A percentile compares a stretch with the other conserved stretches of the same genome.
These are phyloP conservation scores for Ptiloglossa arizonensis DNA, from an alignment of 1,140 invertebrate species.

Conservation along the genomic window DNA sequence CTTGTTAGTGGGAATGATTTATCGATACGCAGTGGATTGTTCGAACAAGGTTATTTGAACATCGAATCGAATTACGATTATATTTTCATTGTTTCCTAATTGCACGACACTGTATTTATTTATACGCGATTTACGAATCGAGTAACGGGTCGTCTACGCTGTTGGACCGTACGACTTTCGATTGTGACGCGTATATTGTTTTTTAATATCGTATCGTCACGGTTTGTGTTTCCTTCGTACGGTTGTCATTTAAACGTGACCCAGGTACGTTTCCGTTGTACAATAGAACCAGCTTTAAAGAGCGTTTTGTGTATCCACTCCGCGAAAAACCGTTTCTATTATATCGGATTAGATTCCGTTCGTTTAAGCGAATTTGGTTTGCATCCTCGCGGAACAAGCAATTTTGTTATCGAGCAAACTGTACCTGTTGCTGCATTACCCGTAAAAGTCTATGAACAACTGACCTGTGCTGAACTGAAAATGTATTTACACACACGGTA, in stretches of 20 bases:
- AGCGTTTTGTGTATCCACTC: too few species aligned
- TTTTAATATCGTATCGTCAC: too few species aligned
- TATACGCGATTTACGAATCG: too few species aligned
- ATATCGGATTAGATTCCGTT: not conserved
- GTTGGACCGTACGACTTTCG: too few species aligned
- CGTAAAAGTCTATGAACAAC: not conserved
- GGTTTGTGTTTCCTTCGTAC: too few species aligned
- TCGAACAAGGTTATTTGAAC: not conserved
- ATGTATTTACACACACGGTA: not conserved
- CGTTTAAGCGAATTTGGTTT: not conserved
- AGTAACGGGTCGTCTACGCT: too few species aligned
- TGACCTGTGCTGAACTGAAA: not conserved
- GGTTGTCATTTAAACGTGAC: not conserved
- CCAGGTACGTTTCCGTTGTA: not conserved
- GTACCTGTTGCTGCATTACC: constrained; percentile 20
- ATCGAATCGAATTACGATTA: not conserved
- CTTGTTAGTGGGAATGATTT: not conserved
- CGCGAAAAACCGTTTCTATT: not conserved
- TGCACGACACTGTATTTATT: too few species aligned
- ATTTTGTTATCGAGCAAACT: constrained; percentile 9
- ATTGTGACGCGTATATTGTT: too few species aligned
- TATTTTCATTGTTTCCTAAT: too few species aligned
- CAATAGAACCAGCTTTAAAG: not conserved
- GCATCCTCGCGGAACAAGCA: not conserved
- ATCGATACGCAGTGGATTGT: not conserved